Conservation (phyloP, 2,888 invertebrate species). For the Hyposoter didymator region DNA sequence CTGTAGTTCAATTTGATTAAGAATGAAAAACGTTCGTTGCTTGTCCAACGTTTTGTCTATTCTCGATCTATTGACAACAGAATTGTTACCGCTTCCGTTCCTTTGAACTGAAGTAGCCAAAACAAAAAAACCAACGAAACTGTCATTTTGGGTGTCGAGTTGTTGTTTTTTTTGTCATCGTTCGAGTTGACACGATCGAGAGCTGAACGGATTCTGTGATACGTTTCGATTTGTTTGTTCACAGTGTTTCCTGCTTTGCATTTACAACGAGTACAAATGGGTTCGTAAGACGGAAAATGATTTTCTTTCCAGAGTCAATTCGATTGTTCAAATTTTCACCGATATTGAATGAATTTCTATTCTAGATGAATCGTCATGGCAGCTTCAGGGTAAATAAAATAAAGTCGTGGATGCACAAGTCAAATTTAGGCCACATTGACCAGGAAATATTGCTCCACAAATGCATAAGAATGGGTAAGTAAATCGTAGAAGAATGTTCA, state of each 20-base stretch:
- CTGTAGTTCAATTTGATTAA: not conserved
- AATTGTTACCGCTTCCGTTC: slow-evolving; percentile 6
- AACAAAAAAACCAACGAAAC: not conserved
- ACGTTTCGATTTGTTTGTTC: slow-evolving; percentile 39
- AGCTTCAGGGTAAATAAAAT: slow-evolving; percentile 71
- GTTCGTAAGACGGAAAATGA: slow-evolving; percentile 65
- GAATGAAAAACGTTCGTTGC: not conserved
- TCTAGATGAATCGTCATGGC: slow-evolving; percentile 74
- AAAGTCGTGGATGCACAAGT: slow-evolving; percentile 66
- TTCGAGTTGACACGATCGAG: not conserved
- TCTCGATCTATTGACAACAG: not conserved
- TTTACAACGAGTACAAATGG: slow-evolving; percentile 74
- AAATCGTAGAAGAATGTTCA: slow-evolving; percentile 66
- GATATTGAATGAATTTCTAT: slow-evolving; percentile 7
- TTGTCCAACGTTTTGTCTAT: slow-evolving; percentile 1
- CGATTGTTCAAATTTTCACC: not conserved
- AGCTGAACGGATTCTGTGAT: not conserved
- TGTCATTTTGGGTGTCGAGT: not conserved
- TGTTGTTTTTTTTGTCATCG: not conserved
- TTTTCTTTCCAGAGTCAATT: not conserved
- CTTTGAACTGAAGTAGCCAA: not conserved
- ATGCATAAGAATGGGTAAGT: slow-evolving; percentile 71
- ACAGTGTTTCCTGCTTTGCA: slow-evolving; percentile 75
- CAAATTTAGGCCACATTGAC: slow-evolving; percentile 65
- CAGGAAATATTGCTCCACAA: slow-evolving; percentile 68